Evolutionary conservation across 2,888 invertebrate genomes (phyloP).

Genomic region (Sphinx pinastri): DNA sequence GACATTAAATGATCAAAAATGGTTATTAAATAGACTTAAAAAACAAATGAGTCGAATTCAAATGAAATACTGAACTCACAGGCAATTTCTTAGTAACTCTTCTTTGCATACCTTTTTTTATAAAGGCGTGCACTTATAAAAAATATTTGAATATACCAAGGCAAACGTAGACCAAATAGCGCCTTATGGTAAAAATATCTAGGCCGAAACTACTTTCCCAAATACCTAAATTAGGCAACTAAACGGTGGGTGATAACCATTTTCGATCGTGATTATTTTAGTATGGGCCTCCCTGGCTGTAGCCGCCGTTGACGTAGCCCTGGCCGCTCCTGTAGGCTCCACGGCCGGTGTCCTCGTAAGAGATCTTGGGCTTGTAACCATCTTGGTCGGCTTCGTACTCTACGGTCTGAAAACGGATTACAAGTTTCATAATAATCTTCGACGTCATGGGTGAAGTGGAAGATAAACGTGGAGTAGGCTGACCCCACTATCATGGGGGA

Average conservation of each 20-base stretch:
- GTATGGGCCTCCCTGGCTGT: constrained; percentile 49
- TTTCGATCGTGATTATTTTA: constrained; percentile 34
- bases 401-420: constrained; percentile 75
- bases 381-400: constrained; percentile 88
- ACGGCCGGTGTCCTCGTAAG: constrained; percentile 85
- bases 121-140: neutral
- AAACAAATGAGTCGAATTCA: too few relatives aligned
- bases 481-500: too few relatives aligned
- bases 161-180: too few relatives aligned
- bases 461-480: too few relatives aligned
- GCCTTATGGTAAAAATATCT: neutral
- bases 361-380: constrained; percentile 87
- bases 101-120: too few relatives aligned
- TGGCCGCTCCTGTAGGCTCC: constrained; percentile 51
- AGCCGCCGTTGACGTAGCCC: constrained; percentile 41
- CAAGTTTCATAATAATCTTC: too few relatives aligned
- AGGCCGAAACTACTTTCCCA: neutral
- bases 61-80: too few relatives aligned
- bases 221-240: neutral
- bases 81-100: too few relatives aligned
- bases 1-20: constrained; percentile 5
- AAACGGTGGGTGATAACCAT: constrained; percentile 14
- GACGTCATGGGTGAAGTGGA: too few relatives aligned
- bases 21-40: neutral
- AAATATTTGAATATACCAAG: neutral